Evolutionary conservation across 2,888 invertebrate genomes (phyloP).

Genomic region (Strigamia maritima): DNA sequence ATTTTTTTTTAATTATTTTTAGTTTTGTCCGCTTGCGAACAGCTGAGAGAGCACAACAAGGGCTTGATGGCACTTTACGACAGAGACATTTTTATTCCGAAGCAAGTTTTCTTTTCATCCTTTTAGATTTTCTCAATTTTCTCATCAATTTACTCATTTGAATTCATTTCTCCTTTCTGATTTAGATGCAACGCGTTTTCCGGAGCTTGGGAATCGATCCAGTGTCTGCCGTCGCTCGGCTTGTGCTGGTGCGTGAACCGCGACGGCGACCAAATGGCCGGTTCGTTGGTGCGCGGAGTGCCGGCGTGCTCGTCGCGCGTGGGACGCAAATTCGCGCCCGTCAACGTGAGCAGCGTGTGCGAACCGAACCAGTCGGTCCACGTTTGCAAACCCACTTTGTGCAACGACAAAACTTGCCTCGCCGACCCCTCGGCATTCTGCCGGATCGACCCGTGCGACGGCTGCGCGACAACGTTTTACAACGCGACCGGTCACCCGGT

Average conservation of each 20-base stretch:
- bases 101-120: too few species aligned
- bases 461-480: conserved; percentile 49
- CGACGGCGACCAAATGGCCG: conserved; percentile 44
- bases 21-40: conserved; percentile 75
- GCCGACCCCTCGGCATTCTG: conserved; percentile 49
- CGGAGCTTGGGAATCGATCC: conserved; percentile 77
- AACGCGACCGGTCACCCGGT: conserved; percentile 47
- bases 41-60: conserved; percentile 73
- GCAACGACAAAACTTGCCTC: conserved; percentile 49
- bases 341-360: conserved; percentile 46
- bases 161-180: background rate
- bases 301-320: conserved; percentile 71
- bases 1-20: background rate
- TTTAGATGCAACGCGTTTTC: conserved; percentile 49
- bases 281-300: conserved; percentile 68
- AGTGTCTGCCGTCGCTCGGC: conserved; percentile 71
- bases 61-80: conserved; percentile 57
- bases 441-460: conserved; percentile 51
- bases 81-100: too few species aligned
- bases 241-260: conserved; percentile 77
- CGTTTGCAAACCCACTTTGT: conserved; percentile 48
- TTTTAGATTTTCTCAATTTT: too few species aligned
- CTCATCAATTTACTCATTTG: too few species aligned
- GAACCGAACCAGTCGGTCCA: conserved; percentile 48
- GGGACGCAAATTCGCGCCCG: conserved; percentile 6